Evolutionary conservation across 2,888 invertebrate genomes (phyloP).

Genomic region (Torymus tubicola): DNA sequence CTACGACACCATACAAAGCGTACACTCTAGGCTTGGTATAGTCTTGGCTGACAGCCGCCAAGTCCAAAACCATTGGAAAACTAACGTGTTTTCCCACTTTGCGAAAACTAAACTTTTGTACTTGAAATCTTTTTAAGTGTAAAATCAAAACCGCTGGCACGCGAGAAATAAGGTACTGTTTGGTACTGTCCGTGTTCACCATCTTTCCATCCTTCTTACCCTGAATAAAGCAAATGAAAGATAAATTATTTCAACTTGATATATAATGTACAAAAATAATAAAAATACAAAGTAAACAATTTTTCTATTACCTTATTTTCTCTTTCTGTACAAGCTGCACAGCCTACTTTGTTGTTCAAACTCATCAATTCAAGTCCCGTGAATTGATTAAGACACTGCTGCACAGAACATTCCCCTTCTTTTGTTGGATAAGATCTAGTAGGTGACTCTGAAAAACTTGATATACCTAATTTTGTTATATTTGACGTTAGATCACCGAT

Average conservation of each 20-base stretch:
- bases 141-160: conserved; percentile 96
- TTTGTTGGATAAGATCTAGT: conserved; percentile 83
- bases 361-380: conserved; percentile 93
- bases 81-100: conserved; percentile 92
- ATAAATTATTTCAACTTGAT: too few relatives aligned
- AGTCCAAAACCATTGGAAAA: conserved; percentile 90
- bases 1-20: conserved; percentile 95
- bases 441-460: conserved; percentile 60
- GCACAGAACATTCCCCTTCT: conserved; percentile 89
- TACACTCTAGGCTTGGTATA: conserved; percentile 82
- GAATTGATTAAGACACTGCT: conserved; percentile 94
- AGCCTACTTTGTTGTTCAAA: conserved; percentile 94
- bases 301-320: conserved; percentile 77
- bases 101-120: conserved; percentile 81
- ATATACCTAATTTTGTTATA: conserved; percentile 64
- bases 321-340: conserved; percentile 91
- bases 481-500: conserved; percentile 62
- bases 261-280: too few relatives aligned
- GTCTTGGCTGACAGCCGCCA: conserved; percentile 92
- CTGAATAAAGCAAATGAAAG: conserved; percentile 57
- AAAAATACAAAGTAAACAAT: neutral
- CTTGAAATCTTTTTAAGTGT: conserved; percentile 96
- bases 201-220: conserved; percentile 83
- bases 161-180: conserved; percentile 90
- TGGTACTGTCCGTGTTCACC: conserved; percentile 88